A percentile compares a stretch with the other conserved stretches of the same genome.
Conservation (phyloP, 2,113 vertebrate genomes). For the Entelurus aequoreus region DNA sequence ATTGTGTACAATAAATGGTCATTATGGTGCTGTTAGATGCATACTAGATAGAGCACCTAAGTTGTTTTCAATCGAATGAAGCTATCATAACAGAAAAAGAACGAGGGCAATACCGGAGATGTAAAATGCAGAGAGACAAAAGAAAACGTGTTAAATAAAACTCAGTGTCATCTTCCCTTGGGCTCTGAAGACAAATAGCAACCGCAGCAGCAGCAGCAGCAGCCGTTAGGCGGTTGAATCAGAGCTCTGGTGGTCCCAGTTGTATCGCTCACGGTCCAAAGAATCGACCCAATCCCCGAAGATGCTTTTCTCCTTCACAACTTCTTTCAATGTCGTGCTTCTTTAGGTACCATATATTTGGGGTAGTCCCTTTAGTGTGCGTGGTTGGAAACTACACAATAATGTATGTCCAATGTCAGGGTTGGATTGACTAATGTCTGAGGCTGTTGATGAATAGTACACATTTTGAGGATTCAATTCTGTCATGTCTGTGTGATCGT, state of each 20-base stretch:
- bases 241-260: constrained; percentile 5
- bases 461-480: no score
- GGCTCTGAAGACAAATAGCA: constrained; percentile 30
- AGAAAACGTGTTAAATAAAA: constrained; percentile 14
- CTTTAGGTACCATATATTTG: not conserved
- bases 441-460: no score
- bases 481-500: no score
- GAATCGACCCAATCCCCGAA: constrained; percentile 11
- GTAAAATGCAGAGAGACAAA: constrained; percentile 4
- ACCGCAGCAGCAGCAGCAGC: not conserved
- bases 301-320: constrained; percentile 21
- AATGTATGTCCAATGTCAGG: no score
- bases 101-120: constrained; percentile 9
- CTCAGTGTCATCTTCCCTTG: constrained; percentile 6
- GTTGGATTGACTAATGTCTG: no score
- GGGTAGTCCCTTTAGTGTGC: not conserved
- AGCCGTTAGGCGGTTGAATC: constrained; percentile 4
- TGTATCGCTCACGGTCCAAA: constrained; percentile 8
- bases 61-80: no score
- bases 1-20: no score
- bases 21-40: no score
- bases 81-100: not conserved
- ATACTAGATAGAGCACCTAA: no score
- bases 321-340: not conserved
- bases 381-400: not conserved